A percentile compares a stretch with the other conserved stretches of the same genome.
These are phyloP conservation scores for Rhinoptilus africanus DNA, from an alignment of 2,113 vertebrate genomes.

Conservation along the genomic window DNA sequence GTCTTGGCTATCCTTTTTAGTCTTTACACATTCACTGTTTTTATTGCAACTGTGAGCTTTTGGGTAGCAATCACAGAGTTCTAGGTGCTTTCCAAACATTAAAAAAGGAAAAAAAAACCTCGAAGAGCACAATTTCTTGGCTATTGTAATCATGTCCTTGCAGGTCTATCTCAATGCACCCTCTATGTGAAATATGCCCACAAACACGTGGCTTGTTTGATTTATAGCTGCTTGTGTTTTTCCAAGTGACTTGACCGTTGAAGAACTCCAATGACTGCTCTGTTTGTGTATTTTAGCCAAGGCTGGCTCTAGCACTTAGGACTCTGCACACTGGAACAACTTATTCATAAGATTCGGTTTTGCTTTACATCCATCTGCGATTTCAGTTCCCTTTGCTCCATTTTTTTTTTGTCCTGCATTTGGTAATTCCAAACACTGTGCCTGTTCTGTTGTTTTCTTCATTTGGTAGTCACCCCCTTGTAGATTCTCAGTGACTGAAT, in stretches of 20 bases:
- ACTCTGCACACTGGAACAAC: slow-evolving; percentile 2
- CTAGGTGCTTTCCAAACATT: slow-evolving; percentile 37
- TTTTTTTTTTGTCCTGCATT: neutral
- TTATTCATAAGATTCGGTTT: slow-evolving; percentile 28
- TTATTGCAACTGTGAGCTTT: neutral
- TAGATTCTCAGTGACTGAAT: neutral
- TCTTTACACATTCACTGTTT: neutral
- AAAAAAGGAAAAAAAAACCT: neutral
- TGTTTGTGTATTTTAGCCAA: slow-evolving; percentile 52
- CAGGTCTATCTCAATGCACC: slow-evolving; percentile 29
- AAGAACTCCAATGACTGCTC: slow-evolving; percentile 38
- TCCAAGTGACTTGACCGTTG: slow-evolving; percentile 50
- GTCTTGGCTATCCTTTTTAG: neutral
- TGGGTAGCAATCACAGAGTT: neutral
- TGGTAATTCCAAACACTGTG: neutral
- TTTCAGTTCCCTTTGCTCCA: neutral
- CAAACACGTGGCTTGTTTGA: slow-evolving; percentile 22
- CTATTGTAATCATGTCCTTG: slow-evolving; percentile 33
- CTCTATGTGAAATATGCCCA: slow-evolving; percentile 45
- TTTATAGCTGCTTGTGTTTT: slow-evolving; percentile 52
- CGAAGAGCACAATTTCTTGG: neutral
- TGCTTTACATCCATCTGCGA: neutral
- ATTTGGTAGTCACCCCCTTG: neutral
- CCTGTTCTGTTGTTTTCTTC: neutral
- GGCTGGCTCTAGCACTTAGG: slow-evolving; percentile 16